Conservation (phyloP, 2,888 invertebrate species). For the Trichogramma dendrolimi region DNA sequence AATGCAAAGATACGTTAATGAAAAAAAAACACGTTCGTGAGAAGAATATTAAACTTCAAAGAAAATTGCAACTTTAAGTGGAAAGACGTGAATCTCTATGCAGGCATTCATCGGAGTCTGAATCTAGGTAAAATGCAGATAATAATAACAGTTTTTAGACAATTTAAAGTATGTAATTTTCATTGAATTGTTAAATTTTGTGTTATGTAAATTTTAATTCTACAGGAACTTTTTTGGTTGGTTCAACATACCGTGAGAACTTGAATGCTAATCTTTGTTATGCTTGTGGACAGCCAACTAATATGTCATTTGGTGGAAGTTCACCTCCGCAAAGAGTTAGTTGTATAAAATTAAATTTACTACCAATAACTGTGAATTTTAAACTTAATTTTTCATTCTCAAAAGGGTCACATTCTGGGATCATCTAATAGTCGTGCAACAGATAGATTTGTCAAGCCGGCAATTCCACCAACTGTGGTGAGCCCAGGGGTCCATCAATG, state of each 20-base stretch:
- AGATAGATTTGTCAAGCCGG: conserved; percentile 83
- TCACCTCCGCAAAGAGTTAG: conserved; percentile 51
- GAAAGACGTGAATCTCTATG: conserved; percentile 92
- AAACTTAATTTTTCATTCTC: conserved; percentile 10
- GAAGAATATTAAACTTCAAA: conserved; percentile 89
- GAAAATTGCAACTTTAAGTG: conserved; percentile 91
- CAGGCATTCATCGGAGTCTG: conserved; percentile 93
- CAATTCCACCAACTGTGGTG: conserved; percentile 64
- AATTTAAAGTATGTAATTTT: neutral
- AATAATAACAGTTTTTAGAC: neutral
- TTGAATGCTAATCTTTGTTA: conserved; percentile 65
- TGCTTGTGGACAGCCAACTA: conserved; percentile 64
- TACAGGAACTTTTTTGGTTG: conserved; percentile 39
- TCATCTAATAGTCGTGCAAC: conserved; percentile 62
- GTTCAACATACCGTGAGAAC: conserved; percentile 47
- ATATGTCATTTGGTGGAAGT: conserved; percentile 46
- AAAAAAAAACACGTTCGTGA: conserved; percentile 94
- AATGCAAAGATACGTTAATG: conserved; percentile 89
- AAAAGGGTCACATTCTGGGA: conserved; percentile 45
- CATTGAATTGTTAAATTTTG: neutral
- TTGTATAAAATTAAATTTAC: conserved; percentile 13
- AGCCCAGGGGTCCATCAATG: conserved; percentile 52
- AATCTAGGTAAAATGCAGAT: conserved; percentile 60
- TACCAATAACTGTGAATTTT: neutral
- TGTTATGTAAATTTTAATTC: conserved; percentile 10